Base-by-base conservation (phyloP, 37 sponge, comb jelly and placozoan genomes). In the Bolinopsis microptera region DNA sequence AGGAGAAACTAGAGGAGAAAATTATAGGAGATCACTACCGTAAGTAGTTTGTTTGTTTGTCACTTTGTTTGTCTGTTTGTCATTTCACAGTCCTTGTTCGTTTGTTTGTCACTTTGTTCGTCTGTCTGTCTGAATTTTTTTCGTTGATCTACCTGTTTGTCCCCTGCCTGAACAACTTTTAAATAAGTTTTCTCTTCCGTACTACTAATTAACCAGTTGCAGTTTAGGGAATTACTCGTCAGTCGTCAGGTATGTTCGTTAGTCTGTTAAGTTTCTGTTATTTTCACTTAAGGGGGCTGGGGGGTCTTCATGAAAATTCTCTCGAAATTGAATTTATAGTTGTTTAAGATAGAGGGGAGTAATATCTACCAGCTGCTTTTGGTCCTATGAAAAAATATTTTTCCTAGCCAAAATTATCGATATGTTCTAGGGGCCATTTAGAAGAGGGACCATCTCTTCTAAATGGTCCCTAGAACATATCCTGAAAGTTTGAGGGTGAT, bases 21-120 rank as follows among this genome's bases (percentile, higher is more conserved):
- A 32, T 35, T 82, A 32, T 36, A 33, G 83, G 22, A 24, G 83
- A 36, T 82, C 83, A 1, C 83, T 82, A 3, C 83, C 83, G 83
- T 82, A 82, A 82, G 83, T 82, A 72, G 74, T 72, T n/a, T 72
- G 30, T 72, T 5, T 23, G 31, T 30, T n/a, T 72, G 30, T 72
- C 74, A 72, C 3, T 72, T 3, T 72, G 74, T 72, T 5, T n/a
- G 74, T 72, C 74, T 72, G 74, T 72, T 3, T n/a, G 74, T 72
- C 26, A 24, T 28, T 21, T 28, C 3, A 23, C 30, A 72, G 26
- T 72, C 31, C 18, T 21, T 72, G 74, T 24, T 21, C 5, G 74
- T 72, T 21, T 72, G 74, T 72, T 48, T 13, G 74, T 30, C 31
- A 30, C 3, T 72, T 21, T 72, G 74, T 72, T 21, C 3, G 74